Evolutionary conservation across 2,888 invertebrate genomes (phyloP).

Genomic region (Yponomeuta malinellus): DNA sequence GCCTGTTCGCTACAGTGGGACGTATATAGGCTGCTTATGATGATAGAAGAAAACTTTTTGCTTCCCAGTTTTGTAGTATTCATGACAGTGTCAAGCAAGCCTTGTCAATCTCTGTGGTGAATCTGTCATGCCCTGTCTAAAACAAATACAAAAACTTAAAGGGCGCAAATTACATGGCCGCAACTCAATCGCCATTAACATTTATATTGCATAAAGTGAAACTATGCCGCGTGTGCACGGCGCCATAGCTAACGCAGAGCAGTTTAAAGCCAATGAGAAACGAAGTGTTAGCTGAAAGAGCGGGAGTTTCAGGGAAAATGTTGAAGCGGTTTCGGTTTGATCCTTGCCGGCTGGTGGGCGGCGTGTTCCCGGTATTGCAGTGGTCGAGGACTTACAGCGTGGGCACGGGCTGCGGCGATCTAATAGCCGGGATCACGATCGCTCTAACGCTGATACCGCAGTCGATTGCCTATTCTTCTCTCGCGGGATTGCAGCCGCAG

Average conservation of each 20-base stretch:
- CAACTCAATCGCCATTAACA: background rate
- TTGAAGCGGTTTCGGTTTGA: background rate
- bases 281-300: background rate
- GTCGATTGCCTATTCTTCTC: conserved; percentile 84
- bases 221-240: background rate
- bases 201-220: background rate
- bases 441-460: conserved; percentile 87
- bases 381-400: conserved; percentile 77
- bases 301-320: conserved; percentile 5
- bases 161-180: background rate
- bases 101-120: background rate
- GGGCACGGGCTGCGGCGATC: conserved; percentile 77
- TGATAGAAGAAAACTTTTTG: too few species aligned
- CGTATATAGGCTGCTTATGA: too few species aligned
- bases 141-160: background rate
- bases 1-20: too few species aligned
- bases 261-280: background rate
- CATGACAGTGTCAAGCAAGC: background rate
- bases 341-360: background rate
- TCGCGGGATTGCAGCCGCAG: conserved; percentile 84
- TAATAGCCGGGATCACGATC: conserved; percentile 85
- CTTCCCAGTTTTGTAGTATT: too few species aligned
- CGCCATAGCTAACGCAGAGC: background rate
- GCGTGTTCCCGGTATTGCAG: conserved; percentile 69
- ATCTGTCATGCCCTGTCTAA: background rate